phyloP scores from a whole-genome alignment of 1,140 invertebrate genomes.

The Pseudachorutes palmiensis region DNA sequence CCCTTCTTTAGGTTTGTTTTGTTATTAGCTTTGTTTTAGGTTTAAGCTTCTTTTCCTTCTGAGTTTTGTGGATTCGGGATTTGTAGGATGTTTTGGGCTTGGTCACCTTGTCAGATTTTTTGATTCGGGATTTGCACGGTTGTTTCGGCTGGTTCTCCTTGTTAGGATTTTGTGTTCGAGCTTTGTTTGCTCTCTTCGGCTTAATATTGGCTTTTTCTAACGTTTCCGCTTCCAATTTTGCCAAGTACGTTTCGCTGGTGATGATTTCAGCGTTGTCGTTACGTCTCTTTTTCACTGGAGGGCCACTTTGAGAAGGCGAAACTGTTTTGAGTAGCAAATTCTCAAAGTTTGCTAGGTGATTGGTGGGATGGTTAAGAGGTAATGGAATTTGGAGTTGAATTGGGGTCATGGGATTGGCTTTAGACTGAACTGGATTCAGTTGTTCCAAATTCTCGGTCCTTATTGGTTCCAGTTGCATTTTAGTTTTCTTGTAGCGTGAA shows the following conservation, averaged over 20 bases:
- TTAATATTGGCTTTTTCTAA: not conserved
- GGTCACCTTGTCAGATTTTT: not conserved
- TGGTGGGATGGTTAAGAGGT: not conserved
- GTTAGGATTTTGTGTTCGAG: not conserved
- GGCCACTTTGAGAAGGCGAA: not conserved
- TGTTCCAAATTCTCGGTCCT: too few species aligned
- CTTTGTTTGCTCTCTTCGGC: not conserved
- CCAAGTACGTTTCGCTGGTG: not conserved
- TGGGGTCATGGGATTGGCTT: too few species aligned
- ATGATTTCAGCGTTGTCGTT: conserved; percentile 20
- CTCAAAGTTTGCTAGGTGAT: not conserved
- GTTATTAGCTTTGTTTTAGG: not conserved
- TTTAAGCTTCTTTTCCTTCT: not conserved
- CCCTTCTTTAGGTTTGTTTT: not conserved
- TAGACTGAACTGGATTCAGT: too few species aligned
- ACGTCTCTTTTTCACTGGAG: not conserved
- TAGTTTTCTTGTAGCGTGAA: not conserved
- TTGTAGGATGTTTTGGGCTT: not conserved
- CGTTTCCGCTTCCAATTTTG: not conserved
- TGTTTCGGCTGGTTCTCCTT: not conserved
- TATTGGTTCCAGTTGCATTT: too few species aligned
- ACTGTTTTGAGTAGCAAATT: not conserved
- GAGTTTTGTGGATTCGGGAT: not conserved
- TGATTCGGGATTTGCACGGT: not conserved
- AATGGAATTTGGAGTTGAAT: not conserved